Conservation (phyloP, 1,140 invertebrate species). For the Berghia stephanieae region DNA sequence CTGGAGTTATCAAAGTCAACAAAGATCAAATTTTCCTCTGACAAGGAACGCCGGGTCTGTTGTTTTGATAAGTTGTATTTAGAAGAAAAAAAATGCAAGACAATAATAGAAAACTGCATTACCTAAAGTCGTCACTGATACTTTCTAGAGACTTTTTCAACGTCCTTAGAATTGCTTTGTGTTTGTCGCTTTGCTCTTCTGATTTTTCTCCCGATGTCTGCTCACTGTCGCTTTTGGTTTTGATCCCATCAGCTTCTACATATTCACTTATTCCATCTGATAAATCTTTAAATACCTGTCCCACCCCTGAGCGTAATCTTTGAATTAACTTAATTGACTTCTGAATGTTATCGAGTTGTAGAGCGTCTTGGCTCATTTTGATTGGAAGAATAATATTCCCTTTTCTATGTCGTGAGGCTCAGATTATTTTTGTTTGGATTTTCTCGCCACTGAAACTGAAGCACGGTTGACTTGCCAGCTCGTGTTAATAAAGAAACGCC, state of each 20-base stretch:
- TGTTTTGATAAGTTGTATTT: too few relatives aligned
- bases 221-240: conserved; percentile 20
- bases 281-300: conserved; percentile 32
- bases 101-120: too few relatives aligned
- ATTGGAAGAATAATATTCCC: too few relatives aligned
- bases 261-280: conserved; percentile 31
- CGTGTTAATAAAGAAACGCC: too few relatives aligned
- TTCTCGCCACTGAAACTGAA: too few relatives aligned
- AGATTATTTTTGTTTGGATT: too few relatives aligned
- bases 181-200: conserved; percentile 27
- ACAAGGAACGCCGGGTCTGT: too few relatives aligned
- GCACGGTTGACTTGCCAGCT: too few relatives aligned
- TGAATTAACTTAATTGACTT: conserved; percentile 23
- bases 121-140: conserved; percentile 34
- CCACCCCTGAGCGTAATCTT: conserved; percentile 21
- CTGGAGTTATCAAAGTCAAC: too few relatives aligned
- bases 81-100: too few relatives aligned
- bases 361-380: conserved; percentile 4
- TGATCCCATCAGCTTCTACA: conserved; percentile 1
- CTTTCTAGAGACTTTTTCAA: conserved; percentile 25
- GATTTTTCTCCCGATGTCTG: conserved; percentile 2
- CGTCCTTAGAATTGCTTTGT: conserved; percentile 27
- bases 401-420: too few relatives aligned
- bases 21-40: too few relatives aligned
- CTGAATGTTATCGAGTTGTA: conserved; percentile 11